Evolutionary conservation across 2,113 vertebrate species (phyloP).

Genomic region (Damaliscus lunatus): DNA sequence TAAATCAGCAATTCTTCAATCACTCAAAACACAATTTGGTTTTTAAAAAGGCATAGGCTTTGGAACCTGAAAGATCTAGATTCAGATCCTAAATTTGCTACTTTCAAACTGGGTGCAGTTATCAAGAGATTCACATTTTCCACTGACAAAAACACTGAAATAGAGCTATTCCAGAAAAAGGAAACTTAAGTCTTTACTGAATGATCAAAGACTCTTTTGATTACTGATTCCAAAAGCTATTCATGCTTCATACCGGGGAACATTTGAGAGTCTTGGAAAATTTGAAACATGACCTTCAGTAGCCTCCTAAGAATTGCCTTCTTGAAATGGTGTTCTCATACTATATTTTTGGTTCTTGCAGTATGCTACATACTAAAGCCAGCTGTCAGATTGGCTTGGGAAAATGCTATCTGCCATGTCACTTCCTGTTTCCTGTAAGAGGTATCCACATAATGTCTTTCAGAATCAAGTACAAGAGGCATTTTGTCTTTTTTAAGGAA

Average conservation of each 20-base stretch:
- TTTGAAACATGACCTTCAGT: not conserved
- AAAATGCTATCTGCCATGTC: not conserved
- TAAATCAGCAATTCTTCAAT: not conserved
- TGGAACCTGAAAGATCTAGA: not conserved
- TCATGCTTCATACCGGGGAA: not conserved
- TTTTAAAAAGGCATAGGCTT: not conserved
- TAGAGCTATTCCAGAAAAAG: slow-evolving; percentile 16
- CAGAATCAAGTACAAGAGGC: not conserved
- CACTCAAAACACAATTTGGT: not conserved
- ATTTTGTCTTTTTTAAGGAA: not conserved
- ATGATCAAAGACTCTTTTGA: slow-evolving; percentile 12
- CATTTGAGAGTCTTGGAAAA: not conserved
- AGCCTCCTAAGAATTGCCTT: not conserved
- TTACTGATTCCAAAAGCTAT: slow-evolving; percentile 13
- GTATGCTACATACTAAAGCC: not conserved
- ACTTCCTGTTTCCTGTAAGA: not conserved
- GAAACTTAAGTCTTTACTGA: not conserved
- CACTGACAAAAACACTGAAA: not conserved
- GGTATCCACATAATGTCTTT: not conserved
- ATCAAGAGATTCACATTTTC: slow-evolving; percentile 10
- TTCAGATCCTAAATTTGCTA: not conserved
- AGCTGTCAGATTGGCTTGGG: not conserved
- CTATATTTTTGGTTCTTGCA: not conserved
- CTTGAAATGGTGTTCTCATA: not conserved
- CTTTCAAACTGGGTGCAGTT: not conserved